Evolutionary conservation across 2,113 vertebrate genomes (phyloP), one percentile per base, ranked within the genome.

Genomic region (Gymnobelideus leadbeateri): DNA sequence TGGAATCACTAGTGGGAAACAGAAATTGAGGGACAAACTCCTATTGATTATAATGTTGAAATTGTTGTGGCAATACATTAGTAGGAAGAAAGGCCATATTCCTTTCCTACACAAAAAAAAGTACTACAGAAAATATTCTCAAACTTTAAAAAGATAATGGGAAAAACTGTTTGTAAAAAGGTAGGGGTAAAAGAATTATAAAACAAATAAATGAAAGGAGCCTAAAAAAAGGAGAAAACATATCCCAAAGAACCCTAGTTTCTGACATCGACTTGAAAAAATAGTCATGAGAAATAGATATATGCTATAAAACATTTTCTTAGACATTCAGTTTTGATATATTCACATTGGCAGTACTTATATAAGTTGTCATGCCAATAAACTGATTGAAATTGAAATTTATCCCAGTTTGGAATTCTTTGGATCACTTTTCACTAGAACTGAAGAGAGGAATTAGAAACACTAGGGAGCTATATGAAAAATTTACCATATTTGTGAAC

Each of bases 1-100:
- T 57, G 37, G 61, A 26, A 93, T 91, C 54, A 92, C 77, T 89
- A 68, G 89, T 50, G 49, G 89, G 91, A 51, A 95, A n/a, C 51
- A 24, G n/a, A 21, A 52, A 91, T 28, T 61, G 51, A 37, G 11
- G 57, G 0, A 31, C 57, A 68, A 31, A 37, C 37, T 61, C 26
- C 57, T 61, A 12, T 61, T 61, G 51, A 91, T 52, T 50, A 57
- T 51, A 94, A 24, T 50, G 92, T n/a, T 21, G 28, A 31, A 91
- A 51, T 25, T 89, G 55, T 53, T 51, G n/a, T 23, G n/a, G 84
- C 77, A 50, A 91, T 51, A 84, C 91, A 89, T 49, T 53, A 54
- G 61, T 43, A 43, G 26, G 19, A 54, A 53, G 68, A 94, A 91
- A 23, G 51, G n/a, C 25, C 9, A 26, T 50, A 57, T 54, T 31